Base-by-base conservation (phyloP, 92 coral and sea anemone genomes). In the Scolanthus callimorphus region DNA sequence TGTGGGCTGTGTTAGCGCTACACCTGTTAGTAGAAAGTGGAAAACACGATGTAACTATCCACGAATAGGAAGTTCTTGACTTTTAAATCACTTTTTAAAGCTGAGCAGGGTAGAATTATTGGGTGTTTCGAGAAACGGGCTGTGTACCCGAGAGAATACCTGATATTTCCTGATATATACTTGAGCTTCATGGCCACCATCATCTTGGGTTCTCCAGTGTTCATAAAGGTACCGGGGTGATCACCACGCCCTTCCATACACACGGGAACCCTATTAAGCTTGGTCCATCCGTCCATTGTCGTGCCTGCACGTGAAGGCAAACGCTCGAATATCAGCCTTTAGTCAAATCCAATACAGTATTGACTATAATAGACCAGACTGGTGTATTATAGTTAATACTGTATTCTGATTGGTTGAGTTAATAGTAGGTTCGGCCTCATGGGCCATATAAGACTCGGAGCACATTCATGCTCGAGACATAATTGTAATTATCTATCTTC, bases 281-380 rank as follows among this genome's bases (percentile, higher is more conserved):
- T 44, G 39, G 65, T 68, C 75, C 75, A 68, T 0, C 65, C 75
- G 1, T 60, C 75, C 26, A 68, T 47, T 8, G 13, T 56, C 3
- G 64, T 28, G 9, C 65, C 65, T 1, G 55, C 50, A 12, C 17
- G 48, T 12, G 2, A 58, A 1, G 23, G 13, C 8, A 20, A 58
- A 34, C 12, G 1, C 4, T 25, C 17, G 45, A 11, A 56, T 6
- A 34, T 6, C 43, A 6, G 43, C n/a, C n/a, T n/a, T n/a, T n/a
- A n/a, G n/a, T n/a, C n/a, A n/a, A n/a, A n/a, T n/a, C n/a, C n/a
- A n/a, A n/a, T n/a, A n/a, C n/a, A n/a, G n/a, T n/a, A n/a, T n/a
- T n/a, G n/a, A n/a, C n/a, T n/a, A n/a, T n/a, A n/a, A n/a, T n/a
- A n/a, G n/a, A n/a, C n/a, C n/a, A n/a, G n/a, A n/a, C n/a, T n/a